Evolutionary conservation across 1,140 invertebrate species (phyloP), one percentile per base, ranked within the genome.

Genomic region (Drosophila kikkawai): DNA sequence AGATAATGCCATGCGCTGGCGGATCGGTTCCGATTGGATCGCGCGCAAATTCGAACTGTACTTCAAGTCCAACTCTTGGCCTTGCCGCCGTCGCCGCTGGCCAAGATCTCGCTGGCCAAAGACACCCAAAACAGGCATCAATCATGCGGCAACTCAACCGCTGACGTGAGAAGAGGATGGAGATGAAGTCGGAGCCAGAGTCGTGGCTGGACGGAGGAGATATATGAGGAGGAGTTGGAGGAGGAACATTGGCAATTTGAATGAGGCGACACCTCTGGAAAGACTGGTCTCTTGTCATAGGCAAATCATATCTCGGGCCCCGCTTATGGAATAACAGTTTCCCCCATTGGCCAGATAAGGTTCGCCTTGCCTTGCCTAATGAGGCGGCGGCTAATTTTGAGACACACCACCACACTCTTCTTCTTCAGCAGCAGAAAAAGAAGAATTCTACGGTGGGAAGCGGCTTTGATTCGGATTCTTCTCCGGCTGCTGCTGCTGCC

Each of bases 71-170:
- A 51, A 41, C 53, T 73, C 67, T 69, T 69, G 66, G 66, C 66
- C 66, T 69, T 69, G 69, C 66, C 39, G 67, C 66, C 42, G 37
- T 55, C 13, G 44, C 65, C 50, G n/a, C 34, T 50, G 66, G 66
- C 61, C 61, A 50, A 34, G 61, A 34, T 58, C 45, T 26, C 32
- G 39, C 53, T 56, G 44, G 45, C 39, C 22, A 57, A 51, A 87
- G 80, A 81, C 85, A 90, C 85, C 85, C 85, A 90, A 90, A 90
- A 90, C 85, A 85, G 85, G 85, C 85, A 90, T 90, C 85, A 90
- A 90, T 90, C 85, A 90, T 90, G 85, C 85, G 68, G 85, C 85
- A 90, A 79, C 67, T 79, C 75, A 88, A 78, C 73, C 66, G 84
- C 76, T 88, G 83, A 76, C 63, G 66, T 78, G 57, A 45, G 45